A percentile compares a stretch with the other conserved stretches of the same genome.
Conservation (phyloP, 2,888 invertebrate species). For the Standfussiana lucernea region DNA sequence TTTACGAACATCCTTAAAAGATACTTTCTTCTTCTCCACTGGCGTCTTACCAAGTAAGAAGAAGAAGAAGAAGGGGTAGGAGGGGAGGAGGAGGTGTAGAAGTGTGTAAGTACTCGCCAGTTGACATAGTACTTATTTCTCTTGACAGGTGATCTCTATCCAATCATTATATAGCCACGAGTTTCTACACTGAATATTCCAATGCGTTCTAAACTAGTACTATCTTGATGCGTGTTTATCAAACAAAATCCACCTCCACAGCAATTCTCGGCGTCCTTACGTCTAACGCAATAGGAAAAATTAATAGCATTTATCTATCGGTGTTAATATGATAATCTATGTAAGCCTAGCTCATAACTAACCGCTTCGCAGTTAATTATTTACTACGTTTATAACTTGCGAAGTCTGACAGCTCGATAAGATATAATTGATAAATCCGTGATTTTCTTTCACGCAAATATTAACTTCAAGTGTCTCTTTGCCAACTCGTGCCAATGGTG, state of each 20-base stretch:
- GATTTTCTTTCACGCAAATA: constrained; percentile 34
- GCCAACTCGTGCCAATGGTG: not conserved
- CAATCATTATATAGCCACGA: not conserved
- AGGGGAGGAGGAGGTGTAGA: too few species aligned
- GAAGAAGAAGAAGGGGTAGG: too few species aligned
- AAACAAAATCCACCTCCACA: not conserved
- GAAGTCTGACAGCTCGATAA: constrained; percentile 34
- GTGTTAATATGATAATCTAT: constrained; percentile 62
- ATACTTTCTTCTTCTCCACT: not conserved
- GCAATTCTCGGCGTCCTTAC: constrained; percentile 31
- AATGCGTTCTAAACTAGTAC: constrained; percentile 12
- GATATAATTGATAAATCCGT: constrained; percentile 37
- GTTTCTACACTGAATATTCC: constrained; percentile 7
- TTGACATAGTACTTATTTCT: not conserved
- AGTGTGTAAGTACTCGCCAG: not conserved
- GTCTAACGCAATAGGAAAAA: constrained; percentile 60
- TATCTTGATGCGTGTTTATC: constrained; percentile 19
- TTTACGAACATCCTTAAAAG: not conserved
- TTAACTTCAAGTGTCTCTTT: not conserved
- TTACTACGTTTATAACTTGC: constrained; percentile 50
- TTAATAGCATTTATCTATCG: constrained; percentile 58
- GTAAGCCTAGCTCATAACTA: constrained; percentile 53
- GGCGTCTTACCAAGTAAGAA: not conserved
- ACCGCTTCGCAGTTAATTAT: constrained; percentile 44
- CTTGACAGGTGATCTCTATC: not conserved